Base-by-base conservation (phyloP, 1,140 invertebrate genomes). In the Cepaea nemoralis region DNA sequence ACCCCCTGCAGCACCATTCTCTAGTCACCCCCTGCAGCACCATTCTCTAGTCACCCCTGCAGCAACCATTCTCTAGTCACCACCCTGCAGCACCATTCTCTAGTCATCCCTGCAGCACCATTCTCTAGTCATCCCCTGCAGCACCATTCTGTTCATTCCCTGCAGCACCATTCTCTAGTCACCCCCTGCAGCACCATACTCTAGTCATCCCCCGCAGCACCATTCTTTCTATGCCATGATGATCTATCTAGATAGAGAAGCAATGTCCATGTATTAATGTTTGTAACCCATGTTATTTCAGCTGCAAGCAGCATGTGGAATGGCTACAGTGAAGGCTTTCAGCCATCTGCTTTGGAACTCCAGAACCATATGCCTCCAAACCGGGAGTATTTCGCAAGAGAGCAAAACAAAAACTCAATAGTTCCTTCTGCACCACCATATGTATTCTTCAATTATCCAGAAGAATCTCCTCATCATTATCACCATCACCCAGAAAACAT, bases 381-480 rank as follows among this genome's bases (percentile, higher is more conserved):
- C 35, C 19, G 50, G 6, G 50, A 66, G 14, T 24, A 77, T 66
- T 37, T 66, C 39, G 50, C 35, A 45, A 59, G 48, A n/a, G 55
- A 66, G 35, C 27, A 59, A 24, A 77, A 8, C 55, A 77, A 66
- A 24, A 77, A 63, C n/a, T 1, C 75, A 24, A 27, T 63, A 33
- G 55, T 39, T 2, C 50, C 75, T 22, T 24, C 75, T 63, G 22
- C 75, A 3, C 45, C 73, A 27, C 42, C 50, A n/a, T 77, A 63
- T 33, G 55, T 77, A 1, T 77, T 77, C 40, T 66, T 77, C 27
- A 59, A 77, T n/a, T 77, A 77, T 33, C 48, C 48, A 35, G 75
- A 37, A 19, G 50, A 77, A 35, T 33, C 73, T 35, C 2, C 31
- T 22, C 48, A 77, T 39, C 73, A 45, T 14, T 31, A 45, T 35